These are phyloP conservation scores for Caenorhabditis afra DNA, from an alignment of 2,888 invertebrate genomes.

Conservation along the genomic window DNA sequence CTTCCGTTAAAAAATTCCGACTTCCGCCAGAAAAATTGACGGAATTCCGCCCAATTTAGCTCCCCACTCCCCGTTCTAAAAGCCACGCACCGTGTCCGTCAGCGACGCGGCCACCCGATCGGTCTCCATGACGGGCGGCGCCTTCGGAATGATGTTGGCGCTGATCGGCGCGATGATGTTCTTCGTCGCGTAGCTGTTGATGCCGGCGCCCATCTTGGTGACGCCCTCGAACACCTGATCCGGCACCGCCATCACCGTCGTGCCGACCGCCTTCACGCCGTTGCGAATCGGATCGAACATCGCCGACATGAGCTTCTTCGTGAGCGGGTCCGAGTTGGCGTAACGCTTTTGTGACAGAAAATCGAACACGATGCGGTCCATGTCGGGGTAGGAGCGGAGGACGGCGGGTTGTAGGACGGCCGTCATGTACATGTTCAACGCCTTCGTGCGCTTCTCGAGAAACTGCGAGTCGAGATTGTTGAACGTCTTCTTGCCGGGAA, in stretches of 20 bases:
- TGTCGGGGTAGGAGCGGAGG: slow-evolving; percentile 84
- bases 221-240: slow-evolving; percentile 89
- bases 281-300: slow-evolving; percentile 88
- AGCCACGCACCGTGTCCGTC: slow-evolving; percentile 57
- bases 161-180: slow-evolving; percentile 59
- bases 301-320: slow-evolving; percentile 83
- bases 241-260: slow-evolving; percentile 90
- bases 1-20: not conserved
- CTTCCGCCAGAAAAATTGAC: not conserved
- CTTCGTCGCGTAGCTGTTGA: slow-evolving; percentile 86
- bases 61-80: too few species aligned
- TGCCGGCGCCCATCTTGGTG: slow-evolving; percentile 89
- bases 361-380: slow-evolving; percentile 82
- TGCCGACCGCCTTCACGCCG: slow-evolving; percentile 87
- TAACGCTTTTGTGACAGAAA: slow-evolving; percentile 80
- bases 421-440: slow-evolving; percentile 64
- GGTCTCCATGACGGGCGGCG: slow-evolving; percentile 60
- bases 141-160: slow-evolving; percentile 16
- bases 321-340: slow-evolving; percentile 64
- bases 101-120: slow-evolving; percentile 73
- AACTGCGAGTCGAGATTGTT: slow-evolving; percentile 90
- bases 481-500: slow-evolving; percentile 94
- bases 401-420: slow-evolving; percentile 84
- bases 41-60: too few species aligned
- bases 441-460: slow-evolving; percentile 88